Percentiles rank a stretch among this genome's conserved stretches.
These are phyloP conservation scores for Eubucco bourcierii DNA, from an alignment of 2,113 vertebrate genomes.

Conservation along the genomic window DNA sequence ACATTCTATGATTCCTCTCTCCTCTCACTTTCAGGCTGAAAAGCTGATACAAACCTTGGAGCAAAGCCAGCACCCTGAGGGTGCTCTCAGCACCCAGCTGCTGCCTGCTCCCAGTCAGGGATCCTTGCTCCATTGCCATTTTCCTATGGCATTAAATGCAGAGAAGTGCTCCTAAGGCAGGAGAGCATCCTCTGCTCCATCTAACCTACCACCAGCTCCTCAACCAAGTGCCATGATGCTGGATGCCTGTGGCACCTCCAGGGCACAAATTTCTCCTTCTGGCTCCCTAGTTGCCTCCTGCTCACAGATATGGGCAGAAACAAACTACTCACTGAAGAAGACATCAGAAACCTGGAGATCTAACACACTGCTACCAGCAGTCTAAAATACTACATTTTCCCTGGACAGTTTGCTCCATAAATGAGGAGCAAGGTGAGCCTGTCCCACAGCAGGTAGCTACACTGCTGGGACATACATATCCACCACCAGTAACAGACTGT, in stretches of 20 bases:
- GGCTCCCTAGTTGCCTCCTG: background rate
- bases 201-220: fast-evolving
- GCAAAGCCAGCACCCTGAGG: background rate
- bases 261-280: background rate
- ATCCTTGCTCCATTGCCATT: background rate
- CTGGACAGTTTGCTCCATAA: background rate
- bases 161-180: background rate
- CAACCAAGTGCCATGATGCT: fast-evolving
- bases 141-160: background rate
- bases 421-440: background rate
- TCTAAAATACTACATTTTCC: slow-evolving; percentile 24
- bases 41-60: background rate
- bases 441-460: background rate
- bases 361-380: background rate
- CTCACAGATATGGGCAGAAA: background rate
- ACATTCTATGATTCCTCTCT: background rate
- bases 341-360: slow-evolving; percentile 5
- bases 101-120: background rate
- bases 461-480: background rate
- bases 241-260: background rate
- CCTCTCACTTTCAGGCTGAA: fast-evolving
- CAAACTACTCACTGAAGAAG: background rate
- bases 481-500: background rate
- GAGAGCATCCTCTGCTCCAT: background rate
- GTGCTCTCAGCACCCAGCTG: fast-evolving